Conservation (phyloP, 2,113 vertebrate genomes). For the Chroicocephalus ridibundus region DNA sequence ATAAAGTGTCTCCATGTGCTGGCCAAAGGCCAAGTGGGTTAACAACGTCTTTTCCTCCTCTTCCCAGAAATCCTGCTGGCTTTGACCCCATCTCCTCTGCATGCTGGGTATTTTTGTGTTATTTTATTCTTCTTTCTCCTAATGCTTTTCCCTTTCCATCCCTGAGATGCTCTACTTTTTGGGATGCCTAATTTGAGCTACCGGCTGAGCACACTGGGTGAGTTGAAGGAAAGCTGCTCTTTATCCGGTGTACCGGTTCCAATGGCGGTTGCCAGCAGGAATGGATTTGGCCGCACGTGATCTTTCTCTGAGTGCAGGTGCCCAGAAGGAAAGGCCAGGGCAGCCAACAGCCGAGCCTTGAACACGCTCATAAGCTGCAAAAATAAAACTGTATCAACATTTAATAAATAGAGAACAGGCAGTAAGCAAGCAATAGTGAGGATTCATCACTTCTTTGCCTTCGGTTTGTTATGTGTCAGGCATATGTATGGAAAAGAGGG, state of each 20-base stretch:
- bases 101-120: neutral
- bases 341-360: neutral
- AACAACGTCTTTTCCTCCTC: neutral
- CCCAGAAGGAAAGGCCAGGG: neutral
- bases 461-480: neutral
- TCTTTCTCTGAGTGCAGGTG: neutral
- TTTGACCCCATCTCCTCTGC: neutral
- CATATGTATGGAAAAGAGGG: neutral
- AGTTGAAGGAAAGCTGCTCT: neutral
- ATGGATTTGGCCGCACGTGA: neutral
- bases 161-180: neutral
- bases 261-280: neutral
- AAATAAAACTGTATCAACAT: neutral
- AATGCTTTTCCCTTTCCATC: neutral
- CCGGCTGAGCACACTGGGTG: neutral
- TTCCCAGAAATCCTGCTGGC: neutral
- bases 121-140: neutral
- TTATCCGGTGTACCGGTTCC: too few species aligned
- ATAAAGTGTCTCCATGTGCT: neutral
- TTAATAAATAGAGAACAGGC: conserved; percentile 53
- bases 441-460: neutral
- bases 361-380: neutral
- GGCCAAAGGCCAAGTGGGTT: neutral
- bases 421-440: neutral
- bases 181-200: neutral